phyloP scores from a whole-genome alignment of 2,888 invertebrate species.

The Pyralis farinalis region DNA sequence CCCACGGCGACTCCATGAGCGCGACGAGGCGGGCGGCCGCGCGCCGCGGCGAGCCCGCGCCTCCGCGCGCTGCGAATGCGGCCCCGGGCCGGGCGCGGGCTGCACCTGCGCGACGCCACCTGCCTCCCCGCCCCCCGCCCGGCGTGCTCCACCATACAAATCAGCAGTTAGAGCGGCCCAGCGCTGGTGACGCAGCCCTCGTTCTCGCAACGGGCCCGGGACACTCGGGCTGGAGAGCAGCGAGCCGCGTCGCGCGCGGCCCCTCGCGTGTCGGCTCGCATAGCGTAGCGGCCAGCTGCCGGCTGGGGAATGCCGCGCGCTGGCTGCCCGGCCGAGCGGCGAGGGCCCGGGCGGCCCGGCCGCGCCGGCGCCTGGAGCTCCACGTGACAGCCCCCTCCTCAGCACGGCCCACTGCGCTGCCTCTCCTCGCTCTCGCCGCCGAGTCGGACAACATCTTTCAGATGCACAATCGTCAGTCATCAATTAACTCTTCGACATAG shows the following conservation, averaged over 20 bases:
- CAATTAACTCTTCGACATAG: constrained; percentile 50
- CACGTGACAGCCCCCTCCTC: constrained; percentile 56
- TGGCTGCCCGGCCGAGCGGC: constrained; percentile 47
- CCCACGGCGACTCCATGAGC: constrained; percentile 81
- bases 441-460: constrained; percentile 58
- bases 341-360: constrained; percentile 63
- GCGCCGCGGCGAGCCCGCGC: constrained; percentile 61
- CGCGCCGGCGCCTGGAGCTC: constrained; percentile 70
- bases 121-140: constrained; percentile 63
- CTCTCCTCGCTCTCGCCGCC: constrained; percentile 30
- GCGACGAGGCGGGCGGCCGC: constrained; percentile 60
- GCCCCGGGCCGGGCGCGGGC: constrained; percentile 68
- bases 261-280: constrained; percentile 52
- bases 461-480: constrained; percentile 69
- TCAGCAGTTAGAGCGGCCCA: constrained; percentile 60
- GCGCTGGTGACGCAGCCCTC: constrained; percentile 62
- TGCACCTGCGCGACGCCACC: constrained; percentile 70
- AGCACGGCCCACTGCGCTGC: constrained; percentile 35
- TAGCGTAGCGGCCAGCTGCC: constrained; percentile 61
- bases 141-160: constrained; percentile 60
- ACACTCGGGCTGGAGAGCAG: constrained; percentile 52
- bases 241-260: constrained; percentile 56
- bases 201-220: constrained; percentile 64
- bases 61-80: constrained; percentile 59
- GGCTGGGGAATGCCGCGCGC: constrained; percentile 69